A percentile compares a stretch with the other conserved stretches of the same genome.
These are phyloP conservation scores for Antechinus stuartii DNA, from an alignment of 2,113 vertebrate genomes.

Conservation along the genomic window DNA sequence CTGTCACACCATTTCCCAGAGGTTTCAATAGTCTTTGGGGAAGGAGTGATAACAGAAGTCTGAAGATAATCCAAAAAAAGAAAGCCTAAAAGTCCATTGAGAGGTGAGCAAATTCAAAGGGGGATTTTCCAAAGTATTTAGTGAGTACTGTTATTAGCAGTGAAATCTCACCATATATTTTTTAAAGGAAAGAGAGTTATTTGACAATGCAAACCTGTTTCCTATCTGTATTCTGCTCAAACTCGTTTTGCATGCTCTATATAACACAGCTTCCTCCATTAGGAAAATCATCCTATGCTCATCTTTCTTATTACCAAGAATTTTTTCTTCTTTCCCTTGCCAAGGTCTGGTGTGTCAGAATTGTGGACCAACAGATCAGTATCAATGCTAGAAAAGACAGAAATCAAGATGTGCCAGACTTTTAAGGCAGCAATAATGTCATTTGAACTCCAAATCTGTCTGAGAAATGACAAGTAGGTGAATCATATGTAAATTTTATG, in stretches of 20 bases:
- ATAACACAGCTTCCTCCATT: background rate
- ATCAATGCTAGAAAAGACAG: background rate
- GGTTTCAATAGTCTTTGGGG: constrained; percentile 4
- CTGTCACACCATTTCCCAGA: background rate
- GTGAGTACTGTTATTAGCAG: background rate
- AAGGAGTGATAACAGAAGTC: background rate
- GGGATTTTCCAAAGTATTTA: background rate
- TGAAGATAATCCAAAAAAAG: background rate
- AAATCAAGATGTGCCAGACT: background rate
- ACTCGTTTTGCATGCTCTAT: background rate
- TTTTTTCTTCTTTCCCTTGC: background rate
- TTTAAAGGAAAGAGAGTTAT: background rate
- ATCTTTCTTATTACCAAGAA: background rate
- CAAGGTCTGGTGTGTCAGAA: background rate
- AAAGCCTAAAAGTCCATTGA: background rate
- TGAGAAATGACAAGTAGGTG: background rate
- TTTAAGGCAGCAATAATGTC: background rate
- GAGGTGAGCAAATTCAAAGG: background rate
- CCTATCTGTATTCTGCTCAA: background rate
- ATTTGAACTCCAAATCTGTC: background rate
- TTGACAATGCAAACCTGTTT: background rate
- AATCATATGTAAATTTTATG: constrained; percentile 21
- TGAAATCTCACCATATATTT: background rate
- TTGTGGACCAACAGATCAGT: background rate
- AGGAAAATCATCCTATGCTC: background rate